Conservation (phyloP, 1,140 invertebrate genomes). For the Conus ventricosus region DNA sequence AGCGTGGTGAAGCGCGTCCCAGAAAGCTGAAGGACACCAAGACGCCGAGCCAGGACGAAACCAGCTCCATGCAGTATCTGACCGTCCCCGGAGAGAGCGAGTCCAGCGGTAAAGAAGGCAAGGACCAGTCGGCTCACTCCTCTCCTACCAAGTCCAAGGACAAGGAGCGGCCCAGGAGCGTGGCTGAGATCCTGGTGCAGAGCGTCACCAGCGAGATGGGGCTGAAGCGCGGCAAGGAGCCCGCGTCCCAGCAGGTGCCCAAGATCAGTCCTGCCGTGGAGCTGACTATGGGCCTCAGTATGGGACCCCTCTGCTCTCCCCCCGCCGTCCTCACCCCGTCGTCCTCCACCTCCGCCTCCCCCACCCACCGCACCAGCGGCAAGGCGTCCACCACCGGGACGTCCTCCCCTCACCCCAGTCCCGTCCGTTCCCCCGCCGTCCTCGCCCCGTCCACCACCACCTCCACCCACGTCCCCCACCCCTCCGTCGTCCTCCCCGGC, state of each 20-base stretch:
- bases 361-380: not conserved
- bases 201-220: slow-evolving; percentile 23
- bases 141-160: slow-evolving; percentile 27
- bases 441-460: not conserved
- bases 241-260: not conserved
- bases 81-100: slow-evolving; percentile 35
- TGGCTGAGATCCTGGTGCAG: slow-evolving; percentile 31
- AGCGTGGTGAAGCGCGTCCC: slow-evolving; percentile 43
- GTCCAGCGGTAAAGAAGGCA: slow-evolving; percentile 28
- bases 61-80: slow-evolving; percentile 44
- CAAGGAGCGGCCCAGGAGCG: slow-evolving; percentile 9
- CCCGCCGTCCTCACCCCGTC: not conserved
- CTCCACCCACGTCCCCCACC: not conserved
- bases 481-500: not conserved
- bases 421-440: not conserved
- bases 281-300: not conserved
- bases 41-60: slow-evolving; percentile 41
- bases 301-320: not conserved
- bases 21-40: slow-evolving; percentile 37
- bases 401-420: not conserved
- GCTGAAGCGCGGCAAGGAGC: slow-evolving; percentile 1
- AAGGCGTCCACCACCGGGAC: not conserved
- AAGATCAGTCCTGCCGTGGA: not conserved
- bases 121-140: slow-evolving; percentile 21
- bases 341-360: not conserved